These are phyloP conservation scores for Stramonita haemastoma DNA, from an alignment of 2,888 invertebrate genomes.

Conservation along the genomic window DNA sequence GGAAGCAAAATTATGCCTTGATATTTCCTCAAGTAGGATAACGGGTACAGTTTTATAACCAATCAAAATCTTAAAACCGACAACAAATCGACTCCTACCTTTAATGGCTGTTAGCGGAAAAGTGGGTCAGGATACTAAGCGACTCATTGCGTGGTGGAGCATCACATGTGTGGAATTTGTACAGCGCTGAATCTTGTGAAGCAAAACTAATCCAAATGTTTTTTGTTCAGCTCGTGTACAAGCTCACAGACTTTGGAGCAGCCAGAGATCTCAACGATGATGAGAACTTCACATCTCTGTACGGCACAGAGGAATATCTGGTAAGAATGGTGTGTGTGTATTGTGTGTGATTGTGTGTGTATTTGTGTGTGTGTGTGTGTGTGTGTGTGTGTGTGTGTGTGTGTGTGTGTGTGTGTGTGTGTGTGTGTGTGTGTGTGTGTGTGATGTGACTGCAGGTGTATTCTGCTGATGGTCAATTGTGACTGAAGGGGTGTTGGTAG, in stretches of 20 bases:
- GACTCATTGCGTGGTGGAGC: too few relatives aligned
- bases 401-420: not conserved
- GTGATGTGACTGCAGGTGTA: not conserved
- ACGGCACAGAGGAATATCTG: slow-evolving; percentile 97
- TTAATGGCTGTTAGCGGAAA: too few relatives aligned
- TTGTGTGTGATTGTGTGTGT: not conserved
- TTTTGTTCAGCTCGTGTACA: slow-evolving; percentile 83
- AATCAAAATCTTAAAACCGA: too few relatives aligned
- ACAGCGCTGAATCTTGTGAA: too few relatives aligned
- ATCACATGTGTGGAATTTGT: too few relatives aligned
- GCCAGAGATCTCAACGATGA: slow-evolving; percentile 95
- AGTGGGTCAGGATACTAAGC: too few relatives aligned
- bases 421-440: not conserved
- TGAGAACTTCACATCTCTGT: slow-evolving; percentile 95
- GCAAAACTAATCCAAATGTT: not conserved
- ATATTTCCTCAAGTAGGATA: too few relatives aligned
- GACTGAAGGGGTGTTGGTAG: too few relatives aligned
- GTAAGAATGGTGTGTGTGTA: slow-evolving; percentile 63
- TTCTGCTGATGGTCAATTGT: not conserved
- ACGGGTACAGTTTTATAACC: too few relatives aligned
- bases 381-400: not conserved
- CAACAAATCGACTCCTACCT: too few relatives aligned
- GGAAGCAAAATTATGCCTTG: too few relatives aligned
- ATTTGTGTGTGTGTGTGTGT: slow-evolving; percentile 5
- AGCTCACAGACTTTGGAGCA: slow-evolving; percentile 96